Percentiles rank a stretch among this genome's conserved stretches.
Evolutionary conservation across 2,888 invertebrate species (phyloP).

Genomic region (Pseudanteris insignis): DNA sequence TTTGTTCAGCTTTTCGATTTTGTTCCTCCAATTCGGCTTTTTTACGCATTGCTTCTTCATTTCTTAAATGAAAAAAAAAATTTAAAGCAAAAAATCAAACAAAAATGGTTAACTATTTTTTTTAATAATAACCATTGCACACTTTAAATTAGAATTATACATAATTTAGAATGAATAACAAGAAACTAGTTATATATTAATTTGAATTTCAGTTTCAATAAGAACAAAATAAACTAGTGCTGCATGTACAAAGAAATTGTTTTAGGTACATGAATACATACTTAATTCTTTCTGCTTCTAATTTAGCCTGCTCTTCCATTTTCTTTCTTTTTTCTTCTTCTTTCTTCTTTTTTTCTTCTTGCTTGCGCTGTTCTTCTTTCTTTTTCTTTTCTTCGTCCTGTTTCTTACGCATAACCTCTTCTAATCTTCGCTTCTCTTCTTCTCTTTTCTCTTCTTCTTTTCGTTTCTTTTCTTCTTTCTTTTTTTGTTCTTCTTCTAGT

Average conservation of each 20-base stretch:
- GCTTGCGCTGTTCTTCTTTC: slow-evolving; percentile 62
- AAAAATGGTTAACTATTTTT: no score
- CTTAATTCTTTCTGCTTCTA: slow-evolving; percentile 59
- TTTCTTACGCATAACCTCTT: slow-evolving; percentile 63
- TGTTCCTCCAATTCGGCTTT: slow-evolving; percentile 59
- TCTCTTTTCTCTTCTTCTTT: slow-evolving; percentile 68
- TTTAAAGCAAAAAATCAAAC: background rate
- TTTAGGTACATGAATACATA: no score
- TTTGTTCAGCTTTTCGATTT: slow-evolving; percentile 66
- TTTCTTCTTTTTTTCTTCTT: slow-evolving; percentile 59
- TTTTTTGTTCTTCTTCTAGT: slow-evolving; percentile 64
- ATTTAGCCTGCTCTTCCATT: slow-evolving; percentile 61
- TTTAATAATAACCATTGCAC: no score
- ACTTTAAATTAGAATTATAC: no score
- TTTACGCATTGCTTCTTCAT: slow-evolving; percentile 24
- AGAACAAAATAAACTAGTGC: no score
- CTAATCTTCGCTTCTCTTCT: slow-evolving; percentile 68
- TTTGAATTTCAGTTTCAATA: no score
- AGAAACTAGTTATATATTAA: no score
- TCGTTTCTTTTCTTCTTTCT: slow-evolving; percentile 69
- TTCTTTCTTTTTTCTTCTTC: slow-evolving; percentile 69
- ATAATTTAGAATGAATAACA: no score
- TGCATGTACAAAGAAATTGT: no score
- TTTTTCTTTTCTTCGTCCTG: slow-evolving; percentile 66
- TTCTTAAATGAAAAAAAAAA: slow-evolving; percentile 7